Evolutionary conservation across 2,113 vertebrate genomes (phyloP).

Genomic region (Onychostruthus taczanowskii): DNA sequence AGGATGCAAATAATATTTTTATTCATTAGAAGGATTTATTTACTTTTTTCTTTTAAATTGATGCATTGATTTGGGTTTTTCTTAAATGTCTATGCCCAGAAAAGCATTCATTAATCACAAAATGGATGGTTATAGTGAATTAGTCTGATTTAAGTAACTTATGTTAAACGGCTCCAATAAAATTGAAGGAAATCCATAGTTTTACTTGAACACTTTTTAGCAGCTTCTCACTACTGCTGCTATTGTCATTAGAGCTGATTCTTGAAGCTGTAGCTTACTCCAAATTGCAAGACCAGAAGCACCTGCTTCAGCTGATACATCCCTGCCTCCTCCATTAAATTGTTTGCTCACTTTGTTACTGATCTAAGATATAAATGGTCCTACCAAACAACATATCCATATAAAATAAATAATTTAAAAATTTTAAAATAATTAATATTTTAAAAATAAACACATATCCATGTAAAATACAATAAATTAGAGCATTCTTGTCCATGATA

Average conservation of each 20-base stretch:
- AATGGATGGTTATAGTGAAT: not conserved
- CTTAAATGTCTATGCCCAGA: not conserved
- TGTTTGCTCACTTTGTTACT: not conserved
- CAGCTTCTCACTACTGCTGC: not conserved
- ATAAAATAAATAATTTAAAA: not conserved
- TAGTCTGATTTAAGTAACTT: not conserved
- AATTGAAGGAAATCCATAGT: not conserved
- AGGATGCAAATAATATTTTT: not conserved
- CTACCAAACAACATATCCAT: not conserved
- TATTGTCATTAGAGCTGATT: not conserved
- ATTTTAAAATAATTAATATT: too few relatives aligned
- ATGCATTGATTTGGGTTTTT: accelerated
- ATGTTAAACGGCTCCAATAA: not conserved
- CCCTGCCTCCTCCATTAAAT: not conserved
- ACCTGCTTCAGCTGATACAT: not conserved
- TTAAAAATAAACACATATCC: too few relatives aligned
- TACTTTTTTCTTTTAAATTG: not conserved
- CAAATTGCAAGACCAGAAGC: not conserved
- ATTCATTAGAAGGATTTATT: not conserved
- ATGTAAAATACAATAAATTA: not conserved
- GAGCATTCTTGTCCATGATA: not conserved
- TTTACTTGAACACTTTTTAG: not conserved
- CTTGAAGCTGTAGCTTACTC: not conserved
- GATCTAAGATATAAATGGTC: not conserved
- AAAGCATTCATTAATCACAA: not conserved